phyloP scores from a whole-genome alignment of 2,888 invertebrate species.

The Adela reaumurella region DNA sequence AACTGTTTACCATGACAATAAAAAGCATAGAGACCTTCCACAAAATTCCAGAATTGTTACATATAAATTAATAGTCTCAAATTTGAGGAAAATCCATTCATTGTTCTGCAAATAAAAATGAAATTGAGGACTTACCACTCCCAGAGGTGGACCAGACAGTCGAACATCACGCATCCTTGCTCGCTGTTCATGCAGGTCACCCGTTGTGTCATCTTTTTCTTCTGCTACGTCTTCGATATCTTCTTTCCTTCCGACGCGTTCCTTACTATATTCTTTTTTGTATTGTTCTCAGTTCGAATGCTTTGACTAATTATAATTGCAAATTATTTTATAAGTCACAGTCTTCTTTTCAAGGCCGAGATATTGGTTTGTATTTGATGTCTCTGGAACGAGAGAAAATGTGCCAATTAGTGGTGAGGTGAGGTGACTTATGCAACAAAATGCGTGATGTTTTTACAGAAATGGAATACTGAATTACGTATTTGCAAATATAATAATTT shows the following conservation, averaged over 20 bases:
- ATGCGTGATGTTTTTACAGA: background rate
- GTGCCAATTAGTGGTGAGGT: constrained; percentile 23
- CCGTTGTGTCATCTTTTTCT: constrained; percentile 23
- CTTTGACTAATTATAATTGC: background rate
- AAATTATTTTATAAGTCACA: background rate
- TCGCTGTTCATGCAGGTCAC: constrained; percentile 23
- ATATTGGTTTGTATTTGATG: constrained; percentile 5
- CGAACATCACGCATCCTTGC: constrained; percentile 48
- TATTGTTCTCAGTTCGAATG: background rate
- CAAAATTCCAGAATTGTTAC: too few species aligned
- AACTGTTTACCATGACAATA: too few species aligned
- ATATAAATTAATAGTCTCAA: too few species aligned
- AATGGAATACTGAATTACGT: too few species aligned
- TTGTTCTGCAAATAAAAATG: too few species aligned
- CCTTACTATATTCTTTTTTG: background rate
- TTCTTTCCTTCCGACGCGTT: constrained; percentile 4
- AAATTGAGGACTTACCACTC: constrained; percentile 34
- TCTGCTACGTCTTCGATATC: too few species aligned
- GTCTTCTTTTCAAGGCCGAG: background rate
- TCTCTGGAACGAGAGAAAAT: constrained; percentile 35
- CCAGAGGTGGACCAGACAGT: constrained; percentile 46
- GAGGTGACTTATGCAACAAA: background rate
- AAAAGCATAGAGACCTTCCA: too few species aligned
- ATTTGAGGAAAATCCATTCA: too few species aligned
- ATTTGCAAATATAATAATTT: too few species aligned